A percentile compares a stretch with the other conserved stretches of the same genome.
phyloP scores from a whole-genome alignment of 2,797 vertebrate species.

The Mionectes olivaceus region DNA sequence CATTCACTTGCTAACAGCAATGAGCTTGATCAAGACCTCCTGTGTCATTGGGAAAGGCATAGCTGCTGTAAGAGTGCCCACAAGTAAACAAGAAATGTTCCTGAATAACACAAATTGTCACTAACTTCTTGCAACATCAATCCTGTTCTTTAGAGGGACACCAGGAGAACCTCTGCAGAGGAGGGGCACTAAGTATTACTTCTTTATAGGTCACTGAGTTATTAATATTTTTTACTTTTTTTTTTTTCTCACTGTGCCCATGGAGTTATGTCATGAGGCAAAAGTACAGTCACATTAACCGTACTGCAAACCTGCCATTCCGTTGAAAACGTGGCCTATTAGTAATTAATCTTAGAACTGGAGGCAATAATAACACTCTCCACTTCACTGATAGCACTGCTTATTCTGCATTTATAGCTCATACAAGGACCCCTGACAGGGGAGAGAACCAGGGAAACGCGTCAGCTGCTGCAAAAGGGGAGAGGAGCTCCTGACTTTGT shows the following conservation, averaged over 20 bases:
- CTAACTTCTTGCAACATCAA: neutral
- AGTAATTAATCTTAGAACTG: constrained; percentile 40
- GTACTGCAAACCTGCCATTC: neutral
- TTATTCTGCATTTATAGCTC: neutral
- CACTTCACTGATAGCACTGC: neutral
- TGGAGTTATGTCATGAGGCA: neutral
- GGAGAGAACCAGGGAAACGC: neutral
- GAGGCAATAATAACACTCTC: neutral
- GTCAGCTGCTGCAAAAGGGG: neutral
- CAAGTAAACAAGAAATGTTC: neutral
- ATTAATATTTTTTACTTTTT: neutral
- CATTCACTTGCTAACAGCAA: neutral
- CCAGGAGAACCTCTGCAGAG: neutral
- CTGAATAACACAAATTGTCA: neutral
- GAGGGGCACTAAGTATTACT: neutral
- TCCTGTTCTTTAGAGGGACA: neutral
- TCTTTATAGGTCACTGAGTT: neutral
- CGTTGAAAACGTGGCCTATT: neutral
- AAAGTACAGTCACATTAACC: neutral
- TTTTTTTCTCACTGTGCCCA: neutral
- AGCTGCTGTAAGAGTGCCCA: neutral
- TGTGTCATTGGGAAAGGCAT: neutral
- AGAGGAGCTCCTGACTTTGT: neutral
- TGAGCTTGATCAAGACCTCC: neutral
- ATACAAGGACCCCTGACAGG: neutral